A percentile compares a stretch with the other conserved stretches of the same genome.
Evolutionary conservation across 2,113 vertebrate genomes (phyloP).

Genomic region (Bothrops jararaca): DNA sequence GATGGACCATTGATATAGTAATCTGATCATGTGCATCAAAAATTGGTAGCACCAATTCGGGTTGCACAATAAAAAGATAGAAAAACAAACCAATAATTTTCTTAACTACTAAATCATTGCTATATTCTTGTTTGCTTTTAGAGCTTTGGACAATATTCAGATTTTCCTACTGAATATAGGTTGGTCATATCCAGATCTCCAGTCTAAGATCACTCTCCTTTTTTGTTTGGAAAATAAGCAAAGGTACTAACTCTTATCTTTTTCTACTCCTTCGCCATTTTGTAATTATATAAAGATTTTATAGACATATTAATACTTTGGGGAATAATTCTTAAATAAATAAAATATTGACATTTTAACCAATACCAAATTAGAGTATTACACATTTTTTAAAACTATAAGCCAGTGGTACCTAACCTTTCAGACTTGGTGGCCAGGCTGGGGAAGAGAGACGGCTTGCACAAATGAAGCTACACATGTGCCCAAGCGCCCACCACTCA

Average conservation of each 20-base stretch:
- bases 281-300: neutral
- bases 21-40: neutral
- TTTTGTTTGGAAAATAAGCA: neutral
- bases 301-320: neutral
- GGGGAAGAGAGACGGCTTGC: neutral
- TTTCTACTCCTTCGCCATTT: neutral
- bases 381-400: neutral
- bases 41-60: neutral
- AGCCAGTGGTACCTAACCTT: neutral
- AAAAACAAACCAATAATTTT: neutral
- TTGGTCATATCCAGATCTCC: neutral
- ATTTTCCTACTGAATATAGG: neutral
- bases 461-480: neutral
- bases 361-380: neutral
- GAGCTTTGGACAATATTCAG: neutral
- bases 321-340: neutral
- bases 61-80: neutral
- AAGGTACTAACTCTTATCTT: neutral
- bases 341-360: neutral
- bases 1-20: neutral
- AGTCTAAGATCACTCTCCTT: neutral
- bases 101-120: neutral
- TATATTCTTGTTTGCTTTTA: neutral
- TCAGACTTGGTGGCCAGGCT: neutral
- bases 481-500: accelerated